Evolutionary conservation across 2,888 invertebrate species (phyloP).

Genomic region (Drosophila atripex): DNA sequence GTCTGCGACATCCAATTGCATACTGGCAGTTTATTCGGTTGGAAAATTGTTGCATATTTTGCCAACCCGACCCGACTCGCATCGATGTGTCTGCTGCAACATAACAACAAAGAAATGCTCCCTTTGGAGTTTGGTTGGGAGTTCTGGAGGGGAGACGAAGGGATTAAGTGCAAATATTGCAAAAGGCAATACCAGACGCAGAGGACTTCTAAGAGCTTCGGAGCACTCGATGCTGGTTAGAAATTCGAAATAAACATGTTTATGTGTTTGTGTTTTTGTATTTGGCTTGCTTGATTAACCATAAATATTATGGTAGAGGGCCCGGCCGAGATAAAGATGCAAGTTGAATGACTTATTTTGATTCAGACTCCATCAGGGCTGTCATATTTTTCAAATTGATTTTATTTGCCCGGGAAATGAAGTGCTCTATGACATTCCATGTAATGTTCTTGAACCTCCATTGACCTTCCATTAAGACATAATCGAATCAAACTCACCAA

Average conservation of each 20-base stretch:
- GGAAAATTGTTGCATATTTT: constrained; percentile 81
- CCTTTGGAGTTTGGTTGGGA: constrained; percentile 3
- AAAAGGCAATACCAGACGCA: constrained; percentile 25
- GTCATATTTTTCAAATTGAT: constrained; percentile 6
- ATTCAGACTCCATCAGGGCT: not conserved
- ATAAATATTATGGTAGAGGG: constrained; percentile 69
- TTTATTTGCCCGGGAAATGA: not conserved
- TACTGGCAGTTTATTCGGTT: constrained; percentile 77
- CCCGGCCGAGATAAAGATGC: constrained; percentile 53
- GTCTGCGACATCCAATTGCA: constrained; percentile 47
- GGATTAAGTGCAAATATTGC: constrained; percentile 59
- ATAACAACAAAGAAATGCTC: constrained; percentile 9
- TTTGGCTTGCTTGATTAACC: constrained; percentile 76
- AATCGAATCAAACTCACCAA: constrained; percentile 70
- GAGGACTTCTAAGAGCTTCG: not conserved
- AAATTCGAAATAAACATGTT: constrained; percentile 61
- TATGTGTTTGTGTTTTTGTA: constrained; percentile 73
- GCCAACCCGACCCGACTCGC: constrained; percentile 71
- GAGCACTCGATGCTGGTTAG: not conserved
- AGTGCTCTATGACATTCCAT: not conserved
- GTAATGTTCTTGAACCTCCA: not conserved
- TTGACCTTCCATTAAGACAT: constrained; percentile 1
- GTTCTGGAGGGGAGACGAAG: not conserved
- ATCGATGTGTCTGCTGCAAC: constrained; percentile 57
- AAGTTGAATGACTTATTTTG: constrained; percentile 25